Percentiles rank a stretch among this genome's conserved stretches.
phyloP scores from a whole-genome alignment of 2,797 vertebrate genomes.

The Manis pentadactyla region DNA sequence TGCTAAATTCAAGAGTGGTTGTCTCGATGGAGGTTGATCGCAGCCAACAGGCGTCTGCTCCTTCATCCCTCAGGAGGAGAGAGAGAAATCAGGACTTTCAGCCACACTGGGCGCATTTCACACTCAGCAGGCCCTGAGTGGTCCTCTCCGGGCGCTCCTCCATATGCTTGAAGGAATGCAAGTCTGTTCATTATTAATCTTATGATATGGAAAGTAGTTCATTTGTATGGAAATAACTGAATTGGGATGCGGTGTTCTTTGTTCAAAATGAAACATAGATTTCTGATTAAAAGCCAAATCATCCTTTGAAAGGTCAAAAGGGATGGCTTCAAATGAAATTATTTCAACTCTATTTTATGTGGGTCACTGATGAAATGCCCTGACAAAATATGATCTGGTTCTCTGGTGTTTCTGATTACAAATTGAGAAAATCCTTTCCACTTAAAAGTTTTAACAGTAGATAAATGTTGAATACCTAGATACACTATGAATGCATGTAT shows the following conservation, averaged over 20 bases:
- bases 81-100: not conserved
- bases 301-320: slow-evolving; percentile 54
- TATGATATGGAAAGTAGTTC: slow-evolving; percentile 61
- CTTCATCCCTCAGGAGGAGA: not conserved
- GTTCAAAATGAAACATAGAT: slow-evolving; percentile 60
- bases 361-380: slow-evolving; percentile 51
- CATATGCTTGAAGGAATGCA: not conserved
- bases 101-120: not conserved
- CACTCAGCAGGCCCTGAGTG: not conserved
- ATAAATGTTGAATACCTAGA: not conserved
- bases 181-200: slow-evolving; percentile 48
- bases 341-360: slow-evolving; percentile 55
- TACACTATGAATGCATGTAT: not conserved
- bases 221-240: slow-evolving; percentile 67
- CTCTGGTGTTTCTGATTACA: not conserved
- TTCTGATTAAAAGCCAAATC: slow-evolving; percentile 68
- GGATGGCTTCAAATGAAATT: slow-evolving; percentile 48
- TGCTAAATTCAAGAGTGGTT: not conserved
- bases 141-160: not conserved
- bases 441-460: not conserved
- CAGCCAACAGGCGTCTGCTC: not conserved
- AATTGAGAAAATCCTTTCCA: not conserved
- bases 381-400: not conserved
- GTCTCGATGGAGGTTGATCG: not conserved
- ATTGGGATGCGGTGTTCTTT: not conserved